Evolutionary conservation across 2,797 vertebrate genomes (phyloP).

Genomic region (Gymnocypris eckloni): DNA sequence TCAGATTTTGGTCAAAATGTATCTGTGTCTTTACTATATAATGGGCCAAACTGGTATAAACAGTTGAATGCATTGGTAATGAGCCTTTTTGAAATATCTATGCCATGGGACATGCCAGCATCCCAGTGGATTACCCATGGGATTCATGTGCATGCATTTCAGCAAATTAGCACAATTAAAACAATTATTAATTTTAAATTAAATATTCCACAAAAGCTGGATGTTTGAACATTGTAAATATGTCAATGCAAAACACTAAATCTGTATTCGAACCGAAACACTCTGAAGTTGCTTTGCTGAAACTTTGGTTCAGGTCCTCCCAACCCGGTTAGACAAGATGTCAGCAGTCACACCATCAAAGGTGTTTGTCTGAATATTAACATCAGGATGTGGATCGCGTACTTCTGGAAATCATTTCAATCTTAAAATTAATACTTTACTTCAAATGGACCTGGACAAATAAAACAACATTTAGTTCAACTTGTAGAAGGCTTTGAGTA

Average conservation of each 20-base stretch:
- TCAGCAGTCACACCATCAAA: not conserved
- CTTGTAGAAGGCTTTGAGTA: not conserved
- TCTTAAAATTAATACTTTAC: not conserved
- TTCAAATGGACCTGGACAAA: not conserved
- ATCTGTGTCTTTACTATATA: not conserved
- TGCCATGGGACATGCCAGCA: not conserved
- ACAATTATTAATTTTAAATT: not conserved
- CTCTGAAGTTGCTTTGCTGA: constrained; percentile 20
- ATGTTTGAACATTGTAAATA: not conserved
- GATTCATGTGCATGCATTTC: not conserved
- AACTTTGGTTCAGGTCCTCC: constrained; percentile 14
- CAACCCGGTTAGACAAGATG: constrained; percentile 28
- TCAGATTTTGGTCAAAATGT: not conserved
- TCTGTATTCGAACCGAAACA: not conserved
- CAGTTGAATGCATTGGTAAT: not conserved
- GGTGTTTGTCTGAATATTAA: not conserved
- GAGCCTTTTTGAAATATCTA: not conserved
- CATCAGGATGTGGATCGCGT: not conserved
- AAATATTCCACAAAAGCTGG: not conserved
- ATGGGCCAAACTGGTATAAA: not conserved
- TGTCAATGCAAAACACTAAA: not conserved
- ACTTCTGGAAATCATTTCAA: not conserved
- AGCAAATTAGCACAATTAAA: not conserved
- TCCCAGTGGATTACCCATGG: no score
- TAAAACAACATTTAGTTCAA: not conserved